A percentile compares a stretch with the other conserved stretches of the same genome.
phyloP scores from a whole-genome alignment of 2,113 vertebrate genomes.

The Anthoscopus minutus region DNA sequence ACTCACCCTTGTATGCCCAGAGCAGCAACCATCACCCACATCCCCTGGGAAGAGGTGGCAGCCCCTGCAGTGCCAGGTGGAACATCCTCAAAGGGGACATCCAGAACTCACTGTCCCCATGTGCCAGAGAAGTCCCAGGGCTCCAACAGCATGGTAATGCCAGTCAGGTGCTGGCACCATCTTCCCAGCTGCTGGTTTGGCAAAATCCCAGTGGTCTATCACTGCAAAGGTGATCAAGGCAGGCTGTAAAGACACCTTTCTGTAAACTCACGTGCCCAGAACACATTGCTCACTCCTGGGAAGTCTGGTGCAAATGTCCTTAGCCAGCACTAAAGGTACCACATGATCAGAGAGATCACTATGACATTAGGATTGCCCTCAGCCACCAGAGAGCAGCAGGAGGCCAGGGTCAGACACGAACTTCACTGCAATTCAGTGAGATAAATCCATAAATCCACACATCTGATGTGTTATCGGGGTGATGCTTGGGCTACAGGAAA shows the following conservation, averaged over 20 bases:
- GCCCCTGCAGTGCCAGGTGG: background rate
- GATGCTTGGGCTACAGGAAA: background rate
- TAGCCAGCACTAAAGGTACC: background rate
- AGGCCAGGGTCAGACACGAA: background rate
- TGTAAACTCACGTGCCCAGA: background rate
- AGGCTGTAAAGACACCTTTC: background rate
- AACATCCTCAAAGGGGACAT: background rate
- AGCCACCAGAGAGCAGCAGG: background rate
- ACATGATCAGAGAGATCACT: background rate
- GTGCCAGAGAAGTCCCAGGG: fast-evolving
- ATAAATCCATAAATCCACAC: background rate
- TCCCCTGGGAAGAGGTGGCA: background rate
- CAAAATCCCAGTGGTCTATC: background rate
- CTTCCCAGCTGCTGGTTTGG: background rate
- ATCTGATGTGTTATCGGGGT: background rate
- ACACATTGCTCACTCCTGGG: background rate
- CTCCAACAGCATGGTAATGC: background rate
- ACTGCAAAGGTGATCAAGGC: background rate
- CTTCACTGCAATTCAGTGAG: background rate
- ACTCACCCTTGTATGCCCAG: fast-evolving
- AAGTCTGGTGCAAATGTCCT: background rate
- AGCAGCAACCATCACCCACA: background rate
- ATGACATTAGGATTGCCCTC: background rate
- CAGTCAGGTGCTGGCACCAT: background rate
- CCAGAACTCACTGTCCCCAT: fast-evolving